Evolutionary conservation across 1,140 invertebrate species (phyloP).

Genomic region (Sinonovacula constricta): DNA sequence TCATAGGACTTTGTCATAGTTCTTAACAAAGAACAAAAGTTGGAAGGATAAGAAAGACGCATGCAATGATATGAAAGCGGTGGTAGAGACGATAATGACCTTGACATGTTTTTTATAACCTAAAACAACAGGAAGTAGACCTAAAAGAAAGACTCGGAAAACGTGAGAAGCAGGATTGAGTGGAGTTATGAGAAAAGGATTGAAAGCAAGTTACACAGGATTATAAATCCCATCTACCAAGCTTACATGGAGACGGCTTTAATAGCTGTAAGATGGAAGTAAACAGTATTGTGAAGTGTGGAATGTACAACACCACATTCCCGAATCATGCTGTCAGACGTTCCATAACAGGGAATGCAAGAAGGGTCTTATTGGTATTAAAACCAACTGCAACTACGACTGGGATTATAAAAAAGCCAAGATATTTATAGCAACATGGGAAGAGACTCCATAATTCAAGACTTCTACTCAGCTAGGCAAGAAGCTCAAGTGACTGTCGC

Average conservation of each 20-base stretch:
- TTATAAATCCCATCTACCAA: no score
- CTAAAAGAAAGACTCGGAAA: no score
- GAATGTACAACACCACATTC: background rate
- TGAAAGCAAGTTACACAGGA: no score
- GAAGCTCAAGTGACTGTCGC: background rate
- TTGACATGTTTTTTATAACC: no score
- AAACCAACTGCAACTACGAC: background rate
- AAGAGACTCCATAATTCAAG: background rate
- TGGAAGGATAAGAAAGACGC: no score
- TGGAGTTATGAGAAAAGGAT: no score
- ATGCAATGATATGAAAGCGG: no score
- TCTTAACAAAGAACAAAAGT: no score
- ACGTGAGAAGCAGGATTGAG: no score
- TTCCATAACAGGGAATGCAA: background rate
- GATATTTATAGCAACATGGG: constrained; percentile 12
- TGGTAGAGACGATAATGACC: no score
- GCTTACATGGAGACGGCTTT: background rate
- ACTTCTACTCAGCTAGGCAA: constrained; percentile 19
- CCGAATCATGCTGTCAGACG: background rate
- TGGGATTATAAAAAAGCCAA: constrained; percentile 5
- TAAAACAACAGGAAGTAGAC: no score
- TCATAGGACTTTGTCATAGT: no score
- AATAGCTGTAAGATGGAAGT: background rate
- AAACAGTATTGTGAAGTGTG: background rate
- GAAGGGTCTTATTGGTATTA: background rate